These are phyloP conservation scores for Nematolebias whitei DNA, from an alignment of 2,113 vertebrate genomes.

Conservation along the genomic window DNA sequence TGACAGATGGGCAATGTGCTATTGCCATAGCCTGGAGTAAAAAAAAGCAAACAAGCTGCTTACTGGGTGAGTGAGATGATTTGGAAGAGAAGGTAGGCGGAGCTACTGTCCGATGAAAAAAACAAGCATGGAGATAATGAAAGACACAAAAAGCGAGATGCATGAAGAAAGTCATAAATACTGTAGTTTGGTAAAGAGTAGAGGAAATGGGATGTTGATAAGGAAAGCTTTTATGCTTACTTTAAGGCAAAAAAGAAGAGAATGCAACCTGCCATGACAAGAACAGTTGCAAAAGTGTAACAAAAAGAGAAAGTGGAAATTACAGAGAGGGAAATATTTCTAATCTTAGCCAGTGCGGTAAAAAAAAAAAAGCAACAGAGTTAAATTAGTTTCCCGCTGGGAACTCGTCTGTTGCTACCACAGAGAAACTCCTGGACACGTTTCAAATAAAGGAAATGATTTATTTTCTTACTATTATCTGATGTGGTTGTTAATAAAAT, in stretches of 20 bases:
- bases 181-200: conserved; percentile 23
- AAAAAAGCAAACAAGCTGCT: conserved; percentile 73
- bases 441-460: conserved; percentile 35
- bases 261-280: conserved; percentile 25
- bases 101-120: conserved; percentile 13
- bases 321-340: conserved; percentile 22
- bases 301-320: conserved; percentile 33
- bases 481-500: conserved; percentile 1
- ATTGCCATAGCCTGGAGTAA: conserved; percentile 67
- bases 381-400: conserved; percentile 61
- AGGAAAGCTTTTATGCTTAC: conserved; percentile 22
- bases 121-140: conserved; percentile 25
- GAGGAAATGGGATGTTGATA: conserved; percentile 16
- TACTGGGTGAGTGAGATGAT: conserved; percentile 59
- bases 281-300: conserved; percentile 12
- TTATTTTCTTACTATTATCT: conserved; percentile 19
- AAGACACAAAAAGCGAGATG: conserved; percentile 19
- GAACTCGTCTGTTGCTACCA: conserved; percentile 55
- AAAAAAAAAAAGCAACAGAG: conserved; percentile 21
- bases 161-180: conserved; percentile 36
- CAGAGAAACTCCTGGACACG: conserved; percentile 39
- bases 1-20: conserved; percentile 75
- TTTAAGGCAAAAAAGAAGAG: conserved; percentile 13
- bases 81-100: conserved; percentile 34
- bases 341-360: conserved; percentile 40